These are phyloP conservation scores for Philereme vetulata DNA, from an alignment of 2,888 invertebrate species.

Conservation along the genomic window DNA sequence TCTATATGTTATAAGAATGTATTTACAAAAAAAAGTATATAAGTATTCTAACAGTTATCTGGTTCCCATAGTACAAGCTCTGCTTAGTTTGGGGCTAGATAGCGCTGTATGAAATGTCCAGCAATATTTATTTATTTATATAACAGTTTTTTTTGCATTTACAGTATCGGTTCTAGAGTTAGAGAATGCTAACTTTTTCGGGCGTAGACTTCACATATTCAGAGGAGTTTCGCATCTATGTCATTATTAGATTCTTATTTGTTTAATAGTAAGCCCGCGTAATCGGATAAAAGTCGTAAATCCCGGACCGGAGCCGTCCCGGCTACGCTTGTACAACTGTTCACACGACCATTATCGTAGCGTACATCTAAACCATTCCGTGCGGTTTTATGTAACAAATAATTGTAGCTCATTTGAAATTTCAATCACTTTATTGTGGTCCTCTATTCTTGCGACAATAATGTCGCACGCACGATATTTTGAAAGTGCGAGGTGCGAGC, in stretches of 20 bases:
- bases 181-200: no score
- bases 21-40: no score
- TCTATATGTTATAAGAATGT: no score
- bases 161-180: no score
- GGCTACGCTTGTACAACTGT: constrained; percentile 58
- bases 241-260: background rate
- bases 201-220: background rate
- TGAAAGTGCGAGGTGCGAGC: no score
- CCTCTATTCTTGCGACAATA: background rate
- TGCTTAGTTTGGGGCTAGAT: no score
- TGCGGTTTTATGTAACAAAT: constrained; percentile 34
- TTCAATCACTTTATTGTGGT: background rate
- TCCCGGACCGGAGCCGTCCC: constrained; percentile 42
- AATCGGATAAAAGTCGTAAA: constrained; percentile 54
- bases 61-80: no score
- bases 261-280: constrained; percentile 36
- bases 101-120: no score
- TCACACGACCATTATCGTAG: constrained; percentile 65
- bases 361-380: constrained; percentile 52
- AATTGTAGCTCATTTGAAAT: constrained; percentile 8
- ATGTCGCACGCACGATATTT: no score
- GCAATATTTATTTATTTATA: no score
- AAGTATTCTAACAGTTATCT: no score
- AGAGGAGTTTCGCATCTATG: constrained; percentile 11
- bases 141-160: no score